Base-by-base conservation (phyloP, 2,797 vertebrate species). In the Eutrigla gurnardus region DNA sequence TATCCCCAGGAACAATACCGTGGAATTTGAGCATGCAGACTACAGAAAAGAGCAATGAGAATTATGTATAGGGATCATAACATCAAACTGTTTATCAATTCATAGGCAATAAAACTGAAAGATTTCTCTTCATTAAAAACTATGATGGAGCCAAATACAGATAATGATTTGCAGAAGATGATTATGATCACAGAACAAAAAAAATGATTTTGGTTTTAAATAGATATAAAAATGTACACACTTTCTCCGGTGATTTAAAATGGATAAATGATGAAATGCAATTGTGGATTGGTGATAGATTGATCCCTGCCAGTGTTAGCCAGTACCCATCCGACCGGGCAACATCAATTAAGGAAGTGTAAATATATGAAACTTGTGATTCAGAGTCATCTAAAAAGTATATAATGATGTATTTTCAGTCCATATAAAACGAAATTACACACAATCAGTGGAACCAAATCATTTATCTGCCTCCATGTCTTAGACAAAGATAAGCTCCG, bases 381-480 rank as follows among this genome's bases (percentile, higher is more conserved):
- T 42, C 11, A 8, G 1, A n/a, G 32, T 49, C 5, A 36, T 62
- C 15, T 63, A 36, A 63, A 63, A 46, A 2, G 33, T 64, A 4
- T 11, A 25, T 25, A 1, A 25, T 25, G 25, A 25, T 25, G 43
- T 14, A n/a, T 33, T 15, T 13, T 58, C 15, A 25, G 7, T 39
- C 2, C 0, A 68, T n/a, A 35, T 13, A 32, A 7, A 61, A 5
- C 25, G 15, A 36, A 55, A 50, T 67, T 53, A 32, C 18, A 17
- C 42, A 33, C 33, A 70, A n/a, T 66, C 15, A 36, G 5, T 61
- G 54, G 57, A 63, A 25, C 14, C 53, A 58, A 52, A 43, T 53
- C 36, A 35, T 32, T 32, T 32, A 73, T 77, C 71, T 58, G 9
- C 36, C 47, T 35, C 58, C 25, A 17, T 73, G 47, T 64, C 57